phyloP scores from a whole-genome alignment of 2,888 invertebrate species.

The Philaethria dido region DNA sequence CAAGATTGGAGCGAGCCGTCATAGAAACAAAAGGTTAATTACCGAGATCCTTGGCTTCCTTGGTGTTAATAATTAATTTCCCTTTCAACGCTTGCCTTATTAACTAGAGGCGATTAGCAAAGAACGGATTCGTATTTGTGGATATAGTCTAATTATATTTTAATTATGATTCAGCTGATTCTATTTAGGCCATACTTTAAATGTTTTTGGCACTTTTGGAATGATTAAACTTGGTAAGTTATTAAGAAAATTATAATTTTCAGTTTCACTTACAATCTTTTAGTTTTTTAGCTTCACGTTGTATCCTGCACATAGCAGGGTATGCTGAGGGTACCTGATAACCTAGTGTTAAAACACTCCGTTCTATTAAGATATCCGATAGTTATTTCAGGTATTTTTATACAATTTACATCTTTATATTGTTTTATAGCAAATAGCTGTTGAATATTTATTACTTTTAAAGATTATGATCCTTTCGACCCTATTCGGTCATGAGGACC shows the following conservation, averaged over 20 bases:
- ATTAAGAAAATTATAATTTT: not conserved
- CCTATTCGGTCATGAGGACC: too few relatives aligned
- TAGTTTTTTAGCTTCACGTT: too few relatives aligned
- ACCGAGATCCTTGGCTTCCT: slow-evolving; percentile 23
- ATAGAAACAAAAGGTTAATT: slow-evolving; percentile 28
- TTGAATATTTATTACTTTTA: too few relatives aligned
- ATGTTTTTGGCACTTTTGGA: slow-evolving; percentile 33
- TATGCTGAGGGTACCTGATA: too few relatives aligned
- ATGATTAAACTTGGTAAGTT: not conserved
- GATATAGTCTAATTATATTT: slow-evolving; percentile 35
- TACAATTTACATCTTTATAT: too few relatives aligned
- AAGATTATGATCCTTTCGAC: too few relatives aligned
- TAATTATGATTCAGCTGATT: slow-evolving; percentile 41
- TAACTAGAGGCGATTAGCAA: slow-evolving; percentile 31
- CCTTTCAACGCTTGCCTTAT: slow-evolving; percentile 32
- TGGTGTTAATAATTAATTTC: slow-evolving; percentile 31
- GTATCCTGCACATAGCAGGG: too few relatives aligned
- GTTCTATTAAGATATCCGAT: too few relatives aligned
- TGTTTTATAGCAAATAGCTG: too few relatives aligned
- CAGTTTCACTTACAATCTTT: not conserved
- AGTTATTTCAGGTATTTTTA: too few relatives aligned
- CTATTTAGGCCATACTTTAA: slow-evolving; percentile 23
- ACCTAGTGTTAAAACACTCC: too few relatives aligned
- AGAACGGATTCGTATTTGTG: slow-evolving; percentile 33
- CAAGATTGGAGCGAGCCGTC: slow-evolving; percentile 11